Base-by-base conservation (phyloP, 2,888 invertebrate genomes). In the Platycheirus albimanus region DNA sequence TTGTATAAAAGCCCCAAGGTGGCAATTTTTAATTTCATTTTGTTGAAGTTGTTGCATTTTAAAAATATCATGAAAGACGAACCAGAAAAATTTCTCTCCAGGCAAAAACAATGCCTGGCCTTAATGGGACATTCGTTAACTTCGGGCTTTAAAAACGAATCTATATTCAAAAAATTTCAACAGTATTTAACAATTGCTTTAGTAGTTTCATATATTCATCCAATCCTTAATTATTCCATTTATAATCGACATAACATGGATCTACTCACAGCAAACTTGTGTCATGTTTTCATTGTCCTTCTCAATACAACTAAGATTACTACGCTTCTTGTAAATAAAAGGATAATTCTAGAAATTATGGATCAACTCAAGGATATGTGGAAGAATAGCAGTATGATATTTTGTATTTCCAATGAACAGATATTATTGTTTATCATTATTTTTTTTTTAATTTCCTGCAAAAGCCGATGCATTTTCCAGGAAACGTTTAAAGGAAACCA, bases 321-420 rank as follows among this genome's bases (percentile, higher is more conserved):
- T 49, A 89, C 89, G 6, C 89, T 89, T 75, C 76, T 89, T 20
- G 36, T 70, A 17, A 86, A 87, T 80, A 89, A 87, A 69, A 79
- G 71, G 28, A 80, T 86, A 54, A 89, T 89, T 84, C 84, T 85
- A 66, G 71, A 81, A 52, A 78, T 89, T 80, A 87, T 89, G 86
- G 49, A 71, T 2, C 86, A 87, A 69, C 86, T 89, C 38, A 86
- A 87, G 71, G 72, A 84, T 13, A 87, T 89, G 86, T 87, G 86
- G 66, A 33, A 77, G 2, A 70, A 86, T 75, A 84, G 89, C 89
- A 86, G 88, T 85, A 38, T 19, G 45, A 13, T 1, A 28, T 24
- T 24, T 24, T 24, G 6, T 24, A 6, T 3, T 24, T 24, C 3
- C 3, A 24, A 6, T 24, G 3, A 24, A 24, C 3, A 24, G 24